Evolutionary conservation across 2,888 invertebrate species (phyloP).

Genomic region (Trissoscelio sp.): DNA sequence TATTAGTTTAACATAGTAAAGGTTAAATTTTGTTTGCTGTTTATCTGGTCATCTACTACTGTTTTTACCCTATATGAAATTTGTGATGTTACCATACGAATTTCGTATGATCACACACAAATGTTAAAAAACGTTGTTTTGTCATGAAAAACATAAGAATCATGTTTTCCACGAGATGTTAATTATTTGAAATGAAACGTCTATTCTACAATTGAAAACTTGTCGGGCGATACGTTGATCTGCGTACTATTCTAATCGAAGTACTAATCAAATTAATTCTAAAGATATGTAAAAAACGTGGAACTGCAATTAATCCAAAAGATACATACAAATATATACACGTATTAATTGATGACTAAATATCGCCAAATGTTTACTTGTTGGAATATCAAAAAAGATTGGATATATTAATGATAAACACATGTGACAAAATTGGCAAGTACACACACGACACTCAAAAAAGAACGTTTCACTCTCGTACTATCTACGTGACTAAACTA

Average conservation of each 20-base stretch:
- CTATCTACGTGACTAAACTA: conserved; percentile 79
- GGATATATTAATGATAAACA: conserved; percentile 66
- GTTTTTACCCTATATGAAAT: conserved; percentile 3
- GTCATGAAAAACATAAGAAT: conserved; percentile 38
- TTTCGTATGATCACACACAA: conserved; percentile 4
- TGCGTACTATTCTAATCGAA: conserved; percentile 72
- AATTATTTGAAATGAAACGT: conserved; percentile 53
- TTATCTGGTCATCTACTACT: conserved; percentile 7
- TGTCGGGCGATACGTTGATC: conserved; percentile 64
- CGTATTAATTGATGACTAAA: conserved; percentile 61
- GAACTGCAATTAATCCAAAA: conserved; percentile 61
- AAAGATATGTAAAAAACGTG: conserved; percentile 63
- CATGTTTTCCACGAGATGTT: conserved; percentile 39
- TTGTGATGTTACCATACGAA: conserved; percentile 3
- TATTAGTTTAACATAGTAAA: too few species aligned
- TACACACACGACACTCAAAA: conserved; percentile 73
- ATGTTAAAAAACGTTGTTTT: background rate
- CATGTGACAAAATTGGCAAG: conserved; percentile 63
- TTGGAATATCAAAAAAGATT: conserved; percentile 51
- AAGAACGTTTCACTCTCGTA: conserved; percentile 75
- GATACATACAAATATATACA: conserved; percentile 68
- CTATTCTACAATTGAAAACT: conserved; percentile 72
- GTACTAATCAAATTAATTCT: conserved; percentile 68
- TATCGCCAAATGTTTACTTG: conserved; percentile 65
- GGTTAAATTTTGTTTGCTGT: background rate